Conservation (phyloP, 2,797 vertebrate genomes). For the Acipenser ruthenus region DNA sequence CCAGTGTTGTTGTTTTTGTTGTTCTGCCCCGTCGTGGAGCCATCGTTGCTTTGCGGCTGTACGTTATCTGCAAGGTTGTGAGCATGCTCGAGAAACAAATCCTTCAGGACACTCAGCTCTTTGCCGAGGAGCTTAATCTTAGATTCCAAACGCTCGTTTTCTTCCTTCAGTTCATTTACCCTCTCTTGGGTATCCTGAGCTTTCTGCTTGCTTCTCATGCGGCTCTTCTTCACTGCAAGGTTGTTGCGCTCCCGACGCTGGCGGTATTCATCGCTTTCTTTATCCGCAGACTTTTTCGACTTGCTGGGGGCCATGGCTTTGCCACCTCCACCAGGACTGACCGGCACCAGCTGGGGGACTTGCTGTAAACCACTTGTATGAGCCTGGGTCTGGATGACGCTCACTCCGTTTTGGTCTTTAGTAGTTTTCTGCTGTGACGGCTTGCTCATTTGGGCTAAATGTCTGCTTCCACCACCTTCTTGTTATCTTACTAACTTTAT, state of each 20-base stretch:
- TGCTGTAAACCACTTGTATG: slow-evolving; percentile 69
- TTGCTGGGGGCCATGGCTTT: slow-evolving; percentile 76
- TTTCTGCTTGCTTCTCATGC: slow-evolving; percentile 96
- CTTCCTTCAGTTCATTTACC: slow-evolving; percentile 95
- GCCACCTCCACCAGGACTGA: slow-evolving; percentile 68
- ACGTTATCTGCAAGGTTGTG: slow-evolving; percentile 91
- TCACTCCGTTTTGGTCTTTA: slow-evolving; percentile 69
- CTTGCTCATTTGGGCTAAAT: slow-evolving; percentile 83
- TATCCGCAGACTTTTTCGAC: slow-evolving; percentile 80
- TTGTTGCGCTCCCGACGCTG: slow-evolving; percentile 91
- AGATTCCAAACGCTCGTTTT: slow-evolving; percentile 94
- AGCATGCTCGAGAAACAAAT: slow-evolving; percentile 94
- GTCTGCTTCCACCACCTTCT: slow-evolving; percentile 21
- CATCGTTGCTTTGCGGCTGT: slow-evolving; percentile 62
- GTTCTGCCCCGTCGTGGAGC: slow-evolving; percentile 48
- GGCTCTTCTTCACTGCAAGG: slow-evolving; percentile 95
- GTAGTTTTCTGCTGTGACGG: slow-evolving; percentile 58
- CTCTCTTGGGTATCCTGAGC: slow-evolving; percentile 90
- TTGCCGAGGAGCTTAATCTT: slow-evolving; percentile 97
- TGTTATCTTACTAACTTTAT: neutral
- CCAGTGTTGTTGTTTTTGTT: slow-evolving; percentile 38
- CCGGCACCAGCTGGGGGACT: slow-evolving; percentile 75
- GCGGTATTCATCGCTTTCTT: slow-evolving; percentile 90
- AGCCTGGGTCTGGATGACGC: slow-evolving; percentile 69
- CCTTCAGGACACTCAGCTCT: slow-evolving; percentile 93